phyloP scores from a whole-genome alignment of 92 coral and sea anemone genomes.

The Epizoanthus scotinus region DNA sequence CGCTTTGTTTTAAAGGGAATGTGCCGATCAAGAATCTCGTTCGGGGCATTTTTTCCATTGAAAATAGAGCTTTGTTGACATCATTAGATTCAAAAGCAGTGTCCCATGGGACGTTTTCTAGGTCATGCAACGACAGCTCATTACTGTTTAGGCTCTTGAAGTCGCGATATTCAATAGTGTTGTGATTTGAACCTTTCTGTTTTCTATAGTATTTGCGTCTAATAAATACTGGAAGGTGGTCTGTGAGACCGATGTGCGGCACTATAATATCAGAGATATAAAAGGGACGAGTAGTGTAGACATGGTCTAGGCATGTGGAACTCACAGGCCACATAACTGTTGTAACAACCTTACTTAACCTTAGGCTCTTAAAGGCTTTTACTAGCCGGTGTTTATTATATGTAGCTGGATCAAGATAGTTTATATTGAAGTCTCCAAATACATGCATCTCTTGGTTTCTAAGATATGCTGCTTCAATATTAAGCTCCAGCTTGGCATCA shows the following conservation, averaged over 20 bases:
- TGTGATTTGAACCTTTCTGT: slow-evolving; percentile 23
- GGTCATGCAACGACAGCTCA: too few species aligned
- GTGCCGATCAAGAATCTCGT: too few species aligned
- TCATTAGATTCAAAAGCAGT: too few species aligned
- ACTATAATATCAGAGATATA: slow-evolving; percentile 31
- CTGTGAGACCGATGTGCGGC: slow-evolving; percentile 55
- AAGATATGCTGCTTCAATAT: slow-evolving; percentile 61
- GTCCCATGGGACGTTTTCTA: too few species aligned
- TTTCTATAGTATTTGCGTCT: slow-evolving; percentile 29
- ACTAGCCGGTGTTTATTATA: slow-evolving; percentile 48
- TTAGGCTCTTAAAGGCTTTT: slow-evolving; percentile 48
- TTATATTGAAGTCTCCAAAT: slow-evolving; percentile 60
- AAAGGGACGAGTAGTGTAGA: slow-evolving; percentile 51
- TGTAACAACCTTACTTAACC: slow-evolving; percentile 44
- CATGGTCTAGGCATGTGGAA: slow-evolving; percentile 56
- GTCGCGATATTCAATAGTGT: slow-evolving; percentile 37
- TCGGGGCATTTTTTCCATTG: too few species aligned
- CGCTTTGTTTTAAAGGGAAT: too few species aligned
- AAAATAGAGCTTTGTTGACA: too few species aligned
- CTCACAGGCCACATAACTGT: slow-evolving; percentile 55
- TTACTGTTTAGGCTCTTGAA: slow-evolving; percentile 47
- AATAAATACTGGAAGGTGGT: slow-evolving; percentile 53
- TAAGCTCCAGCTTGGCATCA: slow-evolving; percentile 50
- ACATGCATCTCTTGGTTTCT: slow-evolving; percentile 50
- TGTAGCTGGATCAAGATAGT: slow-evolving; percentile 29